phyloP scores from a whole-genome alignment of 2,113 vertebrate genomes.

The Gnathonemus longibarbis region DNA sequence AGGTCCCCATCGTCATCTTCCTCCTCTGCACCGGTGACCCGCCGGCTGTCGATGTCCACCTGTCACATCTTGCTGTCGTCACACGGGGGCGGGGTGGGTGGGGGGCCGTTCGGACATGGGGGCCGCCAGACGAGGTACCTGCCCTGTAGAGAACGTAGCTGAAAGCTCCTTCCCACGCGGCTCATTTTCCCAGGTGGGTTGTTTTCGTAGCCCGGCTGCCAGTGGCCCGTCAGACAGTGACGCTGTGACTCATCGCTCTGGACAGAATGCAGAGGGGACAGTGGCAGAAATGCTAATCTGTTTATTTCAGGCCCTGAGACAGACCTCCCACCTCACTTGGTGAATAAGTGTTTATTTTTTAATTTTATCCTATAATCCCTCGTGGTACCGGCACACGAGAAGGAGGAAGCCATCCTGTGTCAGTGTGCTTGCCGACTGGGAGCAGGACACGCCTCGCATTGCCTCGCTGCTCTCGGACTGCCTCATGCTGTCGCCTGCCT shows the following conservation, averaged over 20 bases:
- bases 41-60: conserved; percentile 12
- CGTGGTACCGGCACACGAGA: background rate
- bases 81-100: background rate
- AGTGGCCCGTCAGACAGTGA: background rate
- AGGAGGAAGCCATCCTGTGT: background rate
- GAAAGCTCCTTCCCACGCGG: background rate
- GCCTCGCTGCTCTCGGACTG: background rate
- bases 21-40: conserved; percentile 17
- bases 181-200: background rate
- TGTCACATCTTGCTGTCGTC: background rate
- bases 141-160: background rate
- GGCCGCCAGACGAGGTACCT: background rate
- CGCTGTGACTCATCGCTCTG: background rate
- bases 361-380: background rate
- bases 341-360: background rate
- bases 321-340: background rate
- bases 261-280: background rate
- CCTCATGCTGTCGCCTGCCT: background rate
- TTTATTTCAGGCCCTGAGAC: background rate
- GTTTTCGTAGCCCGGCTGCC: background rate
- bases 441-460: background rate
- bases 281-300: background rate
- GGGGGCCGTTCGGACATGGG: background rate
- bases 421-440: background rate
- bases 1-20: conserved; percentile 37